These are phyloP conservation scores for Myrmecobius fasciatus DNA, from an alignment of 2,113 vertebrate species.

Conservation along the genomic window DNA sequence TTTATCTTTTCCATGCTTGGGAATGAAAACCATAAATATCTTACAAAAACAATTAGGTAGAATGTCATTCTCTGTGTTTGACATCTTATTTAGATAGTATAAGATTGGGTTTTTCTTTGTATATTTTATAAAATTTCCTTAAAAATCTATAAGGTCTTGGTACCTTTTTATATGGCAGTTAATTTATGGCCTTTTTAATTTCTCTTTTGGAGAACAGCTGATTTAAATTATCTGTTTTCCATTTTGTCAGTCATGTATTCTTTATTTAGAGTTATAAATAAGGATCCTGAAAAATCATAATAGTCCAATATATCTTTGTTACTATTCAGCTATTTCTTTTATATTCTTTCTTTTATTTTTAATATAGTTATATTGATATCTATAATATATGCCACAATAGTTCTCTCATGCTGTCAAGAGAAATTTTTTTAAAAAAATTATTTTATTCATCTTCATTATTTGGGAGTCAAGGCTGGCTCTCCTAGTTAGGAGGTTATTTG, in stretches of 20 bases:
- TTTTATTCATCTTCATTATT: not conserved
- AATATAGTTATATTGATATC: not conserved
- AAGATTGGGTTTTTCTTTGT: not conserved
- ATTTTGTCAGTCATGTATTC: not conserved
- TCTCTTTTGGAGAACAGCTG: not conserved
- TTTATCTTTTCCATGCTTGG: not conserved
- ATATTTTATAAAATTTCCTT: not conserved
- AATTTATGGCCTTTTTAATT: not conserved
- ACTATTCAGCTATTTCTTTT: not conserved
- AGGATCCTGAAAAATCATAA: not conserved
- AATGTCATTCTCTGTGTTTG: not conserved
- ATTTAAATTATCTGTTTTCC: not conserved
- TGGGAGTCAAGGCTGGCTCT: not conserved
- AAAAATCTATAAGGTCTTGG: not conserved
- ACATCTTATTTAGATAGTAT: not conserved
- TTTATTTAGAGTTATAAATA: not conserved
- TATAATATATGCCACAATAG: not conserved
- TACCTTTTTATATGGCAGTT: not conserved
- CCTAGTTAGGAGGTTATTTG: not conserved
- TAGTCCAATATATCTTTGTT: not conserved
- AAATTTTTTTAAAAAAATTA: not conserved
- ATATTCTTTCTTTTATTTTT: not conserved
- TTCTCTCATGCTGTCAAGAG: not conserved
- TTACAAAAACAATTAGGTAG: not conserved
- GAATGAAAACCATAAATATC: not conserved